Percentiles rank a stretch among this genome's conserved stretches.
Evolutionary conservation across 2,113 vertebrate genomes (phyloP).

Genomic region (Muntiacus reevesi): DNA sequence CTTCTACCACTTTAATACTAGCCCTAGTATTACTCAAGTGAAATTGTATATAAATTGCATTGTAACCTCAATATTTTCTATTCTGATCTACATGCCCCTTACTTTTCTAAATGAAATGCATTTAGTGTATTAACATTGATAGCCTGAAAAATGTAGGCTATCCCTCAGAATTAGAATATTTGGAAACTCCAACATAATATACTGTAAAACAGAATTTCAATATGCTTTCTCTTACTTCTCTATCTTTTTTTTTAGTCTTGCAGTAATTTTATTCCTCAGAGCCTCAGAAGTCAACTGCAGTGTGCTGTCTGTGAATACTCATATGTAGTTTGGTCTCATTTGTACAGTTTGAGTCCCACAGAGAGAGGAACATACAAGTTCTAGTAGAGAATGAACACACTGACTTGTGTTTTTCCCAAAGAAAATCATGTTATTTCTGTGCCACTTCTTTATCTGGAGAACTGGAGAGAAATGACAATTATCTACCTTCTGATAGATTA

Average conservation of each 20-base stretch:
- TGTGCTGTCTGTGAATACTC: background rate
- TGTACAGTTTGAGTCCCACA: background rate
- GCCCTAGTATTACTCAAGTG: background rate
- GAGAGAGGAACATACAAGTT: background rate
- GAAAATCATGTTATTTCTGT: background rate
- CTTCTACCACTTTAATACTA: background rate
- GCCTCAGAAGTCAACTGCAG: background rate
- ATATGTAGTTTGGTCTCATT: background rate
- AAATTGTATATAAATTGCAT: background rate
- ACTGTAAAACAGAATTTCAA: background rate
- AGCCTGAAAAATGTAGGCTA: background rate
- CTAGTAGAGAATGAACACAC: background rate
- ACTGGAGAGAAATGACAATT: background rate
- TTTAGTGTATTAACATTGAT: background rate
- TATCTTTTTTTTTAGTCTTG: background rate
- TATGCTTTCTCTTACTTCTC: background rate
- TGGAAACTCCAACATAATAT: background rate
- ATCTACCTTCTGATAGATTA: background rate
- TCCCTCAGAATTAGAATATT: background rate
- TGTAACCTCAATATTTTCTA: background rate
- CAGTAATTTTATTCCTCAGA: background rate
- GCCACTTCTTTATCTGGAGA: slow-evolving; percentile 1
- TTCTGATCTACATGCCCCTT: background rate
- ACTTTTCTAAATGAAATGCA: background rate
- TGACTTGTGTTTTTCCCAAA: background rate